Base-by-base conservation (phyloP, 2,113 vertebrate species). In the Camelus bactrianus region DNA sequence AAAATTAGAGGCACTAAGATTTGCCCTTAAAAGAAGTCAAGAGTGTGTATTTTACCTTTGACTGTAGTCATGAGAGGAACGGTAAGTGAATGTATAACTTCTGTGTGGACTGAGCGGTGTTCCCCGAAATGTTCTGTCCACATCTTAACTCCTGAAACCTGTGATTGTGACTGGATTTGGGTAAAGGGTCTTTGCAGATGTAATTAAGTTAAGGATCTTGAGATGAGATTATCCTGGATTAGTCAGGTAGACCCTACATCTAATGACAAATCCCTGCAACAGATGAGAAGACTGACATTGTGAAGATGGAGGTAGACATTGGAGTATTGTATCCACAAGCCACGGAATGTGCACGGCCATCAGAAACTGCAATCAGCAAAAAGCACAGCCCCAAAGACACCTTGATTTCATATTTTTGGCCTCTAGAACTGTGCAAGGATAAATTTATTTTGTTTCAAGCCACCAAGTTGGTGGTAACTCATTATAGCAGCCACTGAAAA, bases 311-410 rank as follows among this genome's bases (percentile, higher is more conserved):
- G 17, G 54, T 10, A 32, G 70, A 22, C 42, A 16, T n/a, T 8
- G 10, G 38, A 60, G 20, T 3, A 56, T 16, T 19, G 5, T 30
- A 12, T 32, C 10, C 70, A 42, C 35, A 14, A 58, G 48, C 48
- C 42, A 62, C 32, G 48, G 94, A 11, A 3, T 1, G 7, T 4
- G 5, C 24, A 10, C 16, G 1, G 12, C 20, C 50, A 6, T 28
- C 3, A 2, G 38, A 16, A 75, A 7, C 48, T 15, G 9, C 3
- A n/a, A 38, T 58, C 81, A 6, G 15, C 15, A 16, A 28, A 30
- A 16, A 50, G 2, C 42, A 22, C 1, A 3, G 52, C 28, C 60
- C 22, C 1, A 0, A n/a, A 10, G 3, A 52, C 50, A 38, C 19
- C 70, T n/a, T 46, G 26, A 13, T 16, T 62, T 54, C 60, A 22